Percentiles rank a stretch among this genome's conserved stretches.
Conservation (phyloP, 2,797 vertebrate genomes). For the Echeneis naucrates region DNA sequence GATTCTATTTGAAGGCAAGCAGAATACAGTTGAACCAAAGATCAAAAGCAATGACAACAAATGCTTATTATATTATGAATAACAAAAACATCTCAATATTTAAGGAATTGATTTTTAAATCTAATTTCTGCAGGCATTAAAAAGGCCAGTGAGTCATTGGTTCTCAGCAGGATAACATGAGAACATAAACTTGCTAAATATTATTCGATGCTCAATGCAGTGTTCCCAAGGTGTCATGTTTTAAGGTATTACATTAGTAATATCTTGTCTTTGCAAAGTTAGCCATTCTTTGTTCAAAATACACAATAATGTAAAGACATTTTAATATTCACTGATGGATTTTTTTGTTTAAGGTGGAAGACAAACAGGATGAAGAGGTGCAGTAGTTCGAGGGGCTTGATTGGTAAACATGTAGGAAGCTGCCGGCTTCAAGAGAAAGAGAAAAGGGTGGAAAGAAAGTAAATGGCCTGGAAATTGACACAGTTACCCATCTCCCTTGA, state of each 20-base stretch:
- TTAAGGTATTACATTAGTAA: not conserved
- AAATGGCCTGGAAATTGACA: constrained; percentile 54
- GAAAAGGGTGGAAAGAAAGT: constrained; percentile 21
- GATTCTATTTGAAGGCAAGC: not conserved
- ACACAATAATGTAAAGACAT: not conserved
- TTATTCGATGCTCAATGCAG: too few species aligned
- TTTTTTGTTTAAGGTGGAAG: not conserved
- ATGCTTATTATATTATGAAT: too few species aligned
- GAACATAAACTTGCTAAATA: too few species aligned
- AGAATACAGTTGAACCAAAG: not conserved
- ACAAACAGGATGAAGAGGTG: not conserved
- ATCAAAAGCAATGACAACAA: not conserved
- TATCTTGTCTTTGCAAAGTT: not conserved
- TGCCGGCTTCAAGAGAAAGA: constrained; percentile 17
- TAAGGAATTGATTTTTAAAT: too few species aligned
- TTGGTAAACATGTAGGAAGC: constrained; percentile 13
- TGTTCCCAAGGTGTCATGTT: not conserved
- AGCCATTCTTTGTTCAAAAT: not conserved
- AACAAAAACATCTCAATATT: too few species aligned
- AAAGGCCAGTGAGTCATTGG: not conserved
- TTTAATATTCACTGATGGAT: not conserved
- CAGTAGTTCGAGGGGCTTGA: not conserved
- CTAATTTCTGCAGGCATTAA: not conserved
- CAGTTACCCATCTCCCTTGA: constrained; percentile 39
- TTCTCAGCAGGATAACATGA: not conserved